A percentile compares a stretch with the other conserved stretches of the same genome.
Conservation (phyloP, 2,888 invertebrate genomes). For the Deilephila porcellus region DNA sequence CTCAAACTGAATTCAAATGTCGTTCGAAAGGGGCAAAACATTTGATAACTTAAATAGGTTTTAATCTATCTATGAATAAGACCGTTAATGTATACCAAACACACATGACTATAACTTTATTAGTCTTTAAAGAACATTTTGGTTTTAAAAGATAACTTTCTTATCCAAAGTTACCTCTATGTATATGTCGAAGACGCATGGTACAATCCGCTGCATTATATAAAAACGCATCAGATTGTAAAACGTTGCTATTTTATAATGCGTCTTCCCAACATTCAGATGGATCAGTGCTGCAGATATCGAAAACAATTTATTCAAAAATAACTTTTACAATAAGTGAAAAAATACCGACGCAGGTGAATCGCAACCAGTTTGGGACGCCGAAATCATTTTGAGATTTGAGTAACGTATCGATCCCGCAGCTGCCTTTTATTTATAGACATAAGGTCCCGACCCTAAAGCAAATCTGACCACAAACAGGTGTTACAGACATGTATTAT, state of each 20-base stretch:
- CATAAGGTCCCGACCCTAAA: conserved; percentile 47
- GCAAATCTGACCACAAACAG: conserved; percentile 44
- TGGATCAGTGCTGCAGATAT: not conserved
- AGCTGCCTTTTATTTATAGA: conserved; percentile 62
- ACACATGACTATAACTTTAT: too few relatives aligned
- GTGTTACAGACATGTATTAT: conserved; percentile 54
- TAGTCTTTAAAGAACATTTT: too few relatives aligned
- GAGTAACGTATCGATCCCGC: not conserved
- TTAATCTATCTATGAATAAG: too few relatives aligned
- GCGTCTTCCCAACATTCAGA: not conserved
- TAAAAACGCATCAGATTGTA: too few relatives aligned
- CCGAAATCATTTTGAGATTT: conserved; percentile 25
- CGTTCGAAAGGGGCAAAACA: too few relatives aligned
- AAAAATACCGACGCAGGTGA: conserved; percentile 7
- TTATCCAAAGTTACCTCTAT: too few relatives aligned
- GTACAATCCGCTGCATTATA: too few relatives aligned
- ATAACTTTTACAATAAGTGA: not conserved
- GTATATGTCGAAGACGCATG: too few relatives aligned
- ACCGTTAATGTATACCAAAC: too few relatives aligned
- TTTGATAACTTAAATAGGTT: too few relatives aligned
- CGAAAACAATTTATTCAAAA: not conserved
- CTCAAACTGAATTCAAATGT: too few relatives aligned
- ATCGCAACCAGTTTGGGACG: not conserved
- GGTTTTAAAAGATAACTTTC: too few relatives aligned
- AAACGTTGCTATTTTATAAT: not conserved